These are phyloP conservation scores for Darevskia nairensis DNA, from an alignment of 2,797 vertebrate species.

Conservation along the genomic window DNA sequence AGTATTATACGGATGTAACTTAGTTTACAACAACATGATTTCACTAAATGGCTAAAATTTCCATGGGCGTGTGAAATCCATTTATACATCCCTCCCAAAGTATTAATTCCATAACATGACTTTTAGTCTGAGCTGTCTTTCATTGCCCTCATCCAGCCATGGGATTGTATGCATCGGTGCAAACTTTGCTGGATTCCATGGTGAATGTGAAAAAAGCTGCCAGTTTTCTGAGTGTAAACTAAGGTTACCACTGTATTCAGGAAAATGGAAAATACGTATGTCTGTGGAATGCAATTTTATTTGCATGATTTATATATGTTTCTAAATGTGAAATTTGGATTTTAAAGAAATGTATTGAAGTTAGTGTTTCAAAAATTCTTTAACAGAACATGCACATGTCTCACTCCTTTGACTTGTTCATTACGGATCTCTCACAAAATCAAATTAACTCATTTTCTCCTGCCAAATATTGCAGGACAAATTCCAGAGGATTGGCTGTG, in stretches of 20 bases:
- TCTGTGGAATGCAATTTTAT: neutral
- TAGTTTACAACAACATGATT: neutral
- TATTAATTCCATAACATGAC: neutral
- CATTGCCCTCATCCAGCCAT: constrained; percentile 26
- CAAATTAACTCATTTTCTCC: neutral
- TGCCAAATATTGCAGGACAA: neutral
- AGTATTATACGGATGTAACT: constrained; percentile 17
- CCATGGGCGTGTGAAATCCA: neutral
- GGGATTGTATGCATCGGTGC: neutral
- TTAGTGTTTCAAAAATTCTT: neutral
- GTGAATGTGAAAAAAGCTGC: neutral
- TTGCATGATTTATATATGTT: neutral
- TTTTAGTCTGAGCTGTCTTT: constrained; percentile 34
- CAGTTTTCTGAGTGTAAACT: neutral
- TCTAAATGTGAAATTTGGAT: neutral
- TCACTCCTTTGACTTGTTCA: neutral
- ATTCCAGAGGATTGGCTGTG: neutral
- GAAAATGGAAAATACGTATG: neutral
- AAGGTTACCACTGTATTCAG: too few relatives aligned
- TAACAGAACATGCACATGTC: neutral
- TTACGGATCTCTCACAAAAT: neutral
- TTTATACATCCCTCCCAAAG: constrained; percentile 2
- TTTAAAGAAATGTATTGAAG: neutral
- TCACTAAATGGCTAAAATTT: constrained; percentile 2
- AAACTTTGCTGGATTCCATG: neutral